A percentile compares a stretch with the other conserved stretches of the same genome.
Evolutionary conservation across 1,140 invertebrate species (phyloP).

Genomic region (Ruditapes philippinarum): DNA sequence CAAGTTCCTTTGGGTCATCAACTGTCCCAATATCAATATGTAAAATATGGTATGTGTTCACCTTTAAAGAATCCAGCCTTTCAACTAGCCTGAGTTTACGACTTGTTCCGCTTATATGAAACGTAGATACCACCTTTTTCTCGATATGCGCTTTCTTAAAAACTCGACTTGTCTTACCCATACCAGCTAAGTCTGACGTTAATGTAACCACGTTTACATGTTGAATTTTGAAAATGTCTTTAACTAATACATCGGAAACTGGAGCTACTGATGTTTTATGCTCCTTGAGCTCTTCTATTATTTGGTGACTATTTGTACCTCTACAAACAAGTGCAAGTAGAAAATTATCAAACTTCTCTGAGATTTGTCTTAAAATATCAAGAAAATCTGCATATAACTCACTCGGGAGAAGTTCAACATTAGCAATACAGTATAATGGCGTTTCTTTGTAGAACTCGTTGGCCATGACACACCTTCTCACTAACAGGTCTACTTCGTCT

Average conservation of each 20-base stretch:
- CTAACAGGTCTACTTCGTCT: conserved; percentile 66
- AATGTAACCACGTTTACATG: conserved; percentile 39
- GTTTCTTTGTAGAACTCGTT: not conserved
- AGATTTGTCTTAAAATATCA: conserved; percentile 18
- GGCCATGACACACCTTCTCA: conserved; percentile 59
- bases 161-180: conserved; percentile 69
- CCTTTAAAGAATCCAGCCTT: not conserved
- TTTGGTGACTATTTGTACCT: conserved; percentile 52
- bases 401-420: conserved; percentile 67
- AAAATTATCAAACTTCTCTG: not conserved
- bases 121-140: not conserved
- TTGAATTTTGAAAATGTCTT: conserved; percentile 6
- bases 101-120: conserved; percentile 67
- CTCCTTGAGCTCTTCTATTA: conserved; percentile 49
- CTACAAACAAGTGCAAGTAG: conserved; percentile 61
- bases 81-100: conserved; percentile 19
- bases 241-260: not conserved
- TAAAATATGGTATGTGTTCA: conserved; percentile 52
- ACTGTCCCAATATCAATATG: conserved; percentile 69
- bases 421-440: conserved; percentile 68
- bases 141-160: not conserved
- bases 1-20: conserved; percentile 54
- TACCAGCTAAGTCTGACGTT: conserved; percentile 68
- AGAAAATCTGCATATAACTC: conserved; percentile 62
- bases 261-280: conserved; percentile 2